These are phyloP conservation scores for Ectemnius lituratus DNA, from an alignment of 2,888 invertebrate species.

Conservation along the genomic window DNA sequence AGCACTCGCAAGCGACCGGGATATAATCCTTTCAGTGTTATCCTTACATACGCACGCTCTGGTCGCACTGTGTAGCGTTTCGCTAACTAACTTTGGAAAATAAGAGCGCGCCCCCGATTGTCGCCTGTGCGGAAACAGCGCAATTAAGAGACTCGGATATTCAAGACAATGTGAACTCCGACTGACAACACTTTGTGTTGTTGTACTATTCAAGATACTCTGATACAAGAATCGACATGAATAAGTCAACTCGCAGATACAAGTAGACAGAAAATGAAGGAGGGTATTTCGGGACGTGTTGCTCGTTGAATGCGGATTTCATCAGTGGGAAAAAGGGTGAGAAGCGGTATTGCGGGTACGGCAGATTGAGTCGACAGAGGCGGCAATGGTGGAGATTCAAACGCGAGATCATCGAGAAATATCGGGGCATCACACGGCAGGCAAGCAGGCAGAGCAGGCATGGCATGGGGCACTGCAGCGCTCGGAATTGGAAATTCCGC, in stretches of 20 bases:
- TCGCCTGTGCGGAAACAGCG: neutral
- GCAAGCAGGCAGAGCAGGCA: neutral
- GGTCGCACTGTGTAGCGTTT: slow-evolving; percentile 13
- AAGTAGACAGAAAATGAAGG: no score
- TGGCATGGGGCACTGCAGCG: neutral
- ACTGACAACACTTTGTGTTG: no score
- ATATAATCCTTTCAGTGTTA: slow-evolving; percentile 20
- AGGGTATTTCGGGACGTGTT: no score
- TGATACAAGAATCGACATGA: no score
- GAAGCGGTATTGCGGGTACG: no score
- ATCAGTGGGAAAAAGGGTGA: no score
- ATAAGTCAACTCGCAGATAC: no score
- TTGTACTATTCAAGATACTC: no score
- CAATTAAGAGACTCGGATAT: no score
- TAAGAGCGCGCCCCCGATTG: neutral
- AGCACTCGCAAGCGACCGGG: slow-evolving; percentile 13
- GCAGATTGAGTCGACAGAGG: neutral
- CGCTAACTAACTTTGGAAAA: slow-evolving; percentile 11
- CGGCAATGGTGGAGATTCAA: neutral
- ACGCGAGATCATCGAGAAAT: slow-evolving; percentile 8
- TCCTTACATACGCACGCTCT: slow-evolving; percentile 9
- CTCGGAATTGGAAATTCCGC: slow-evolving; percentile 10
- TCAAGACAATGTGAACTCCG: no score
- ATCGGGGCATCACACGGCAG: neutral
- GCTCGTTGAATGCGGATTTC: no score